phyloP scores from a whole-genome alignment of 2,113 vertebrate species.

The Callipepla californica region DNA sequence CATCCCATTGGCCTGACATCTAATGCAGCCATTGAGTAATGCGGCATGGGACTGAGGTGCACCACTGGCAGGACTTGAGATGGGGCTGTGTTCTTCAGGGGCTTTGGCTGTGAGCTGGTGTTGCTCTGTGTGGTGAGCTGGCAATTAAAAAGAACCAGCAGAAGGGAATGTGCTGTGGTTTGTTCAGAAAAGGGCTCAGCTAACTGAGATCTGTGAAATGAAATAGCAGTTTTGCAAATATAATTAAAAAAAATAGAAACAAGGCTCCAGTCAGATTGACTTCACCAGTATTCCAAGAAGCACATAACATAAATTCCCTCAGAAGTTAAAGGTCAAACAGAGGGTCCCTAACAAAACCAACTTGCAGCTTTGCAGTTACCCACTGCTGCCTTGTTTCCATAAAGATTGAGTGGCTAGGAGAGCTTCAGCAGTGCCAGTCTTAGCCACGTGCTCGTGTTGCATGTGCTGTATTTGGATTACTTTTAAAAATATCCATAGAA shows the following conservation, averaged over 20 bases:
- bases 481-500: constrained; percentile 60
- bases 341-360: constrained; percentile 28
- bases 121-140: background rate
- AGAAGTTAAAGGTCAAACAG: constrained; percentile 56
- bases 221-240: background rate
- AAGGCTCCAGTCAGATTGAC: background rate
- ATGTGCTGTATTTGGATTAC: constrained; percentile 9
- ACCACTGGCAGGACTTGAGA: background rate
- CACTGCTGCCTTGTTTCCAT: constrained; percentile 41
- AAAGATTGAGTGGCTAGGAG: background rate
- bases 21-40: background rate
- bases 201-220: background rate
- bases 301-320: constrained; percentile 2
- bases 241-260: background rate
- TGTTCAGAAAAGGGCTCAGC: background rate
- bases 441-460: background rate
- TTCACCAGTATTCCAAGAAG: background rate
- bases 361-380: constrained; percentile 15
- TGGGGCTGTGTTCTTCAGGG: background rate
- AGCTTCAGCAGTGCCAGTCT: constrained; percentile 7
- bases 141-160: background rate
- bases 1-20: background rate
- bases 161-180: background rate
- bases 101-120: background rate
- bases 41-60: background rate